These are phyloP conservation scores for Drosophila nasuta DNA, from an alignment of 1,140 invertebrate genomes.

Conservation along the genomic window DNA sequence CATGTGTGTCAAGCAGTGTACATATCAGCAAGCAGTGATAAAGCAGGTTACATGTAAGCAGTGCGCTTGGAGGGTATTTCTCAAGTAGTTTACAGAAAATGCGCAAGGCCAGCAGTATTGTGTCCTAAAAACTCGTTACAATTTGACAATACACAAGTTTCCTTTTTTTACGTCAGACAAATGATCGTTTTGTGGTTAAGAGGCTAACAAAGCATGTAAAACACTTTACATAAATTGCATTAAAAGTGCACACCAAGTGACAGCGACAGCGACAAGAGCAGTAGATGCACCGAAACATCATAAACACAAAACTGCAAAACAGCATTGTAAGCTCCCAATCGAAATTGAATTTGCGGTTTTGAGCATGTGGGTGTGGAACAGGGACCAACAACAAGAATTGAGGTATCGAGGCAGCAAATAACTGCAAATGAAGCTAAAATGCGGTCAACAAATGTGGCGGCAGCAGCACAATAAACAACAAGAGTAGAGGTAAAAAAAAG, in stretches of 20 bases:
- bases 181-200: slow-evolving; percentile 69
- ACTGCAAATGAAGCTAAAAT: slow-evolving; percentile 80
- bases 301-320: slow-evolving; percentile 65
- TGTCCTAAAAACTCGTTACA: neutral
- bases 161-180: slow-evolving; percentile 38
- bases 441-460: slow-evolving; percentile 57
- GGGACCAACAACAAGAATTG: neutral
- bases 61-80: no score
- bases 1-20: no score
- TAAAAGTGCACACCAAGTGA: slow-evolving; percentile 44
- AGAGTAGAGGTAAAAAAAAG: no score
- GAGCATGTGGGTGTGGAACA: slow-evolving; percentile 13
- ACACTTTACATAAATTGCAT: slow-evolving; percentile 80
- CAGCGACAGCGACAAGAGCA: slow-evolving; percentile 29
- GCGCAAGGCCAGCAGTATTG: neutral
- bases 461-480: slow-evolving; percentile 46
- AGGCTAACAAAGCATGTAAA: slow-evolving; percentile 58
- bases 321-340: slow-evolving; percentile 64
- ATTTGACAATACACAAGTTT: neutral
- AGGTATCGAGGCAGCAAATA: slow-evolving; percentile 55
- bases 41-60: neutral
- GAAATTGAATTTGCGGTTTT: slow-evolving; percentile 80
- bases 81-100: neutral
- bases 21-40: neutral
- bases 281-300: slow-evolving; percentile 24